phyloP scores from a whole-genome alignment of 2,113 vertebrate genomes.

The Vidua macroura region DNA sequence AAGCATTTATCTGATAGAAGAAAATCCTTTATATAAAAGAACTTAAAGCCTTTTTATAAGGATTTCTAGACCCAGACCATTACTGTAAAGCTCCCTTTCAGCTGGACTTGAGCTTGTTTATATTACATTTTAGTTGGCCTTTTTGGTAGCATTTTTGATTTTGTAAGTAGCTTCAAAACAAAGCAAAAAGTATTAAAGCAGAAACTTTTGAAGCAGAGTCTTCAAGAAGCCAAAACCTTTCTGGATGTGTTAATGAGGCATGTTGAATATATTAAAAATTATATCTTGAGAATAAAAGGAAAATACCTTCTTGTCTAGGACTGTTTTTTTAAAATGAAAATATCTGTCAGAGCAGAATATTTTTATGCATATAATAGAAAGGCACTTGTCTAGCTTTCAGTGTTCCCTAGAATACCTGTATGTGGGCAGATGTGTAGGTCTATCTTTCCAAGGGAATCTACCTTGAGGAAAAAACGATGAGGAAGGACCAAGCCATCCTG shows the following conservation, averaged over 20 bases:
- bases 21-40: conserved; percentile 33
- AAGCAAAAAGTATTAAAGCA: background rate
- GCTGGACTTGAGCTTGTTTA: conserved; percentile 20
- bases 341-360: background rate
- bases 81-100: conserved; percentile 26
- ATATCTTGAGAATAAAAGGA: background rate
- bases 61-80: background rate
- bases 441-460: background rate
- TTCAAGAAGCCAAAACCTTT: conserved; percentile 5
- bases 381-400: background rate
- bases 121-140: background rate
- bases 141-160: background rate
- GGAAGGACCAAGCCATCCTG: background rate
- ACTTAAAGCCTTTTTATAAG: background rate
- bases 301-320: background rate
- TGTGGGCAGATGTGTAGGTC: background rate
- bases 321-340: background rate
- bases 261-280: background rate
- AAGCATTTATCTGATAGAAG: background rate
- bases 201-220: background rate
- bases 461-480: background rate
- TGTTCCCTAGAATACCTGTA: background rate
- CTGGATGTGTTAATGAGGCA: background rate
- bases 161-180: conserved; percentile 2
- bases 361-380: background rate